Percentiles rank a stretch among this genome's conserved stretches.
phyloP scores from a whole-genome alignment of 2,113 vertebrate species.

The Alouatta palliata region DNA sequence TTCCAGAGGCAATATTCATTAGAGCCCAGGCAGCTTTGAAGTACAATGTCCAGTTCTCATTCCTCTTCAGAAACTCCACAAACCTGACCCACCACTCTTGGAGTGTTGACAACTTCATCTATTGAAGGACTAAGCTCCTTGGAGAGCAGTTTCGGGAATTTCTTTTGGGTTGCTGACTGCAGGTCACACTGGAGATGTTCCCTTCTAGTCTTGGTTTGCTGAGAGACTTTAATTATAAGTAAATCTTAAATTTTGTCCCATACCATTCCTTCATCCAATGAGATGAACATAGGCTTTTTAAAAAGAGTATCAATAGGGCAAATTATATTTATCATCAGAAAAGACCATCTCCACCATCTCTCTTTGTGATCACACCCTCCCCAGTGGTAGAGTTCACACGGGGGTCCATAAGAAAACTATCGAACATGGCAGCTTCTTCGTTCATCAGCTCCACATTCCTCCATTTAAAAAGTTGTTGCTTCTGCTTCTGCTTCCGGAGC shows the following conservation, averaged over 20 bases:
- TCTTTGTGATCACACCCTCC: slow-evolving; percentile 95
- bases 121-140: slow-evolving; percentile 99
- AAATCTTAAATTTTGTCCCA: neutral
- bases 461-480: slow-evolving; percentile 98
- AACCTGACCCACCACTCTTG: slow-evolving; percentile 96
- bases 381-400: slow-evolving; percentile 89
- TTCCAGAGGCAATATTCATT: slow-evolving; percentile 98
- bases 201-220: too few species aligned
- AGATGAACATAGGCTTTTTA: neutral
- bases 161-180: slow-evolving; percentile 95
- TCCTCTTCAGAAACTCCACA: slow-evolving; percentile 97
- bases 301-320: neutral
- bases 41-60: slow-evolving; percentile 96
- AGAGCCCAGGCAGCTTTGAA: slow-evolving; percentile 99
- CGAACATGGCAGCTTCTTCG: slow-evolving; percentile 94
- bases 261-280: neutral
- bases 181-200: slow-evolving; percentile 66
- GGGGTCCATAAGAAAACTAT: slow-evolving; percentile 93
- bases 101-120: slow-evolving; percentile 96
- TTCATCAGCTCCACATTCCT: slow-evolving; percentile 96
- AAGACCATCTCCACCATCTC: slow-evolving; percentile 99
- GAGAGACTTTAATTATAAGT: neutral
- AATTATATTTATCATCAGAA: slow-evolving; percentile 88
- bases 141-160: slow-evolving; percentile 97
- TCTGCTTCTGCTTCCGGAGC: slow-evolving; percentile 98